Percentiles rank a stretch among this genome's conserved stretches.
phyloP scores from a whole-genome alignment of 2,113 vertebrate genomes.

The Pelmatolapia mariae region DNA sequence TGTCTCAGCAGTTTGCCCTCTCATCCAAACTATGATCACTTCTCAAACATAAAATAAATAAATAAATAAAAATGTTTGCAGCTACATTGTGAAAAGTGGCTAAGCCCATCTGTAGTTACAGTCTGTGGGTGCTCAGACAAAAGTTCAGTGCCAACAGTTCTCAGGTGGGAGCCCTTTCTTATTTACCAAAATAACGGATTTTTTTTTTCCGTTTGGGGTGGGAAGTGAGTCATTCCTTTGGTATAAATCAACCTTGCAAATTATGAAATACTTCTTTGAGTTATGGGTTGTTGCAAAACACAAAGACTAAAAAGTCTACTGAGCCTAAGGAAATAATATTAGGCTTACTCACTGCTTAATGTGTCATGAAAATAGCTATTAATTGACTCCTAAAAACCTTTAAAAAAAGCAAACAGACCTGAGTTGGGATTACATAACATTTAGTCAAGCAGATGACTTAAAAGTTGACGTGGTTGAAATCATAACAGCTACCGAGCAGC shows the following conservation, averaged over 20 bases:
- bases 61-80: background rate
- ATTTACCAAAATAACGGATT: background rate
- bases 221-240: background rate
- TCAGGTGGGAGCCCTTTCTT: background rate
- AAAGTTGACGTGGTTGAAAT: background rate
- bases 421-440: background rate
- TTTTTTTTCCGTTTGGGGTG: background rate
- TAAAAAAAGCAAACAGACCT: background rate
- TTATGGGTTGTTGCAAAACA: background rate
- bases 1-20: background rate
- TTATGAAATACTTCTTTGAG: background rate
- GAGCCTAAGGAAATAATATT: background rate
- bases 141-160: background rate
- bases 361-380: background rate
- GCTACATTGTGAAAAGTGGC: background rate
- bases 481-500: background rate
- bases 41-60: background rate
- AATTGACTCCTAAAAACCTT: background rate
- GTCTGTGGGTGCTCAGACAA: background rate
- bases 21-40: background rate
- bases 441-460: background rate
- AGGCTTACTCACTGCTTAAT: background rate
- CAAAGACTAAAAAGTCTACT: background rate
- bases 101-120: background rate
- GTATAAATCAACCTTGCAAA: background rate